Base-by-base conservation (phyloP, 92 coral and sea anemone species). In the Chrysogorgia sp. region DNA sequence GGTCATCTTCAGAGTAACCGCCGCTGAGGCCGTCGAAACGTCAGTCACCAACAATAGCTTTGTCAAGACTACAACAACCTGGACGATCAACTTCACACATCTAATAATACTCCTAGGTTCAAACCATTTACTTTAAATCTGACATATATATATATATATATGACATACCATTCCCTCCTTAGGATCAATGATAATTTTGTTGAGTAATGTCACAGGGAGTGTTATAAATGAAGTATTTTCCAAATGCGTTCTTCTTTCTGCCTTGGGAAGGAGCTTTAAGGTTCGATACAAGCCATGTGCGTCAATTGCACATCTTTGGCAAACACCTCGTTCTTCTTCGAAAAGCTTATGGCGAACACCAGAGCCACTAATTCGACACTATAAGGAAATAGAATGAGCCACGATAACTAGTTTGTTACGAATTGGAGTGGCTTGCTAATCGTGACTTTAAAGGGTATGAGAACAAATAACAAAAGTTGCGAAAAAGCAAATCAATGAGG, bases 121-220 rank as follows among this genome's bases (percentile, higher is more conserved):
- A n/a, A n/a, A n/a, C n/a, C n/a, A n/a, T n/a, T n/a, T n/a, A n/a
- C n/a, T n/a, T n/a, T n/a, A n/a, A n/a, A n/a, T n/a, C n/a, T n/a
- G n/a, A n/a, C n/a, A n/a, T n/a, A n/a, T 4, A 12, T 37, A 37
- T 4, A 37, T 5, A 4, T 47, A 15, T n/a, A 47, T 7, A 47
- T 2, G 53, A 34, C 96, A 84, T 63, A 94, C 98, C 96, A 94
- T 89, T 34, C 98, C 98, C 53, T 94, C 98, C 45, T 91, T 89
- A 19, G 98, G 98, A 1, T 94, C 97, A 64, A 88, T 81, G 2
- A 94, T 88, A 88, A 94, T 94, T 53, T 76, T 90, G 50, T 89
- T 94, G 79, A 94, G 66, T 13, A 75, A 20, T 34, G 82, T 86
- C n/a, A 92, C 68, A n/a, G 94, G 94, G 26, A 94, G 92, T 33